Evolutionary conservation across 1,140 invertebrate genomes (phyloP).

Genomic region (Diorhabda elongata): DNA sequence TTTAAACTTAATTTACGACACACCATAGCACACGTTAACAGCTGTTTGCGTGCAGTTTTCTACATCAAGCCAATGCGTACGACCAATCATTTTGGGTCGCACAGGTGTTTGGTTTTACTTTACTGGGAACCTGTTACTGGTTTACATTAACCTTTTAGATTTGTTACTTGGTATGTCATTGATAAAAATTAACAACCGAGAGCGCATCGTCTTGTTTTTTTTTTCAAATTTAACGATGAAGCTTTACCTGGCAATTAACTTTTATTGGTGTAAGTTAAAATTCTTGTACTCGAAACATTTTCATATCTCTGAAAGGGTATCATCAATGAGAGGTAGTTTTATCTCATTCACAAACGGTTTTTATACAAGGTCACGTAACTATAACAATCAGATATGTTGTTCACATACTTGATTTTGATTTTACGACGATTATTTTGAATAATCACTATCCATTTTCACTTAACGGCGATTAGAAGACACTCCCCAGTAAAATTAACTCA

Average conservation of each 20-base stretch:
- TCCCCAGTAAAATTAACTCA: too few species aligned
- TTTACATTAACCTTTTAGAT: constrained; percentile 10
- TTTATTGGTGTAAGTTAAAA: constrained; percentile 1
- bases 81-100: constrained; percentile 7
- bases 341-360: too few species aligned
- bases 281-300: background rate
- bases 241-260: background rate
- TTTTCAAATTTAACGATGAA: background rate
- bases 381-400: too few species aligned
- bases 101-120: constrained; percentile 9
- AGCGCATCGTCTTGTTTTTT: background rate
- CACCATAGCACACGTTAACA: too few species aligned
- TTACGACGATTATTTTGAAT: constrained; percentile 1
- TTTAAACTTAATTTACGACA: too few species aligned
- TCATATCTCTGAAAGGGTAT: background rate
- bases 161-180: constrained; percentile 7
- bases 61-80: background rate
- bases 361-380: too few species aligned
- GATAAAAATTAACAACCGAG: constrained; percentile 9
- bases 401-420: background rate
- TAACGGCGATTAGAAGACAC: too few species aligned
- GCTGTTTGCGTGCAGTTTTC: too few species aligned
- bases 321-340: background rate
- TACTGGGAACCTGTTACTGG: constrained; percentile 12
- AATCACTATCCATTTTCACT: too few species aligned